phyloP scores from a whole-genome alignment of 2,888 invertebrate genomes.

The Sisyra nigra region DNA sequence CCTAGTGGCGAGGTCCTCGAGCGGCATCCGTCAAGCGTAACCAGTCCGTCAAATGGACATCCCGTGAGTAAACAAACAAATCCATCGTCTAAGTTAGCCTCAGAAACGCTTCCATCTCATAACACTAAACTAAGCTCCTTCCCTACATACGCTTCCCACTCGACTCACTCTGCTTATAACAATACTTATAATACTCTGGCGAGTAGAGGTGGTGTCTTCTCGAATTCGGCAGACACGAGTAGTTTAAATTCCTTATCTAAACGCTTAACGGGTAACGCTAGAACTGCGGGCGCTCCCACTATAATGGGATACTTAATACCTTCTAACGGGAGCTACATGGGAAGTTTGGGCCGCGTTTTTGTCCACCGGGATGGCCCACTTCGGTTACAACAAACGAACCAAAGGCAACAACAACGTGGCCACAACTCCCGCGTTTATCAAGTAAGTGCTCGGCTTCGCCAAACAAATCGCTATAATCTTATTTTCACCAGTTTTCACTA shows the following conservation, averaged over 20 bases:
- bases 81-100: background rate
- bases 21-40: too few species aligned
- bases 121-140: background rate
- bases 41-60: background rate
- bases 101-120: background rate
- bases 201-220: conserved; percentile 3
- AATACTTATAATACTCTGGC: background rate
- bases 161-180: conserved; percentile 1
- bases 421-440: too few species aligned
- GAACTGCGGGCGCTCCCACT: background rate
- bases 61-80: conserved; percentile 6
- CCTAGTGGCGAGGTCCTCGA: too few species aligned
- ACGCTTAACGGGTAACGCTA: too few species aligned
- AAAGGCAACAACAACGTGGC: too few species aligned
- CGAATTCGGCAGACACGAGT: background rate
- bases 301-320: conserved; percentile 1
- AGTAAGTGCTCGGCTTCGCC: too few species aligned
- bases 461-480: too few species aligned
- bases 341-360: conserved; percentile 8
- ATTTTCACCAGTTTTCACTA: too few species aligned
- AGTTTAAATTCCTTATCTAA: too few species aligned
- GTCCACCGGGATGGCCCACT: conserved; percentile 8
- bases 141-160: conserved; percentile 1
- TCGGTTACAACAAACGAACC: background rate
- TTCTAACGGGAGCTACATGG: conserved; percentile 1